Conservation (phyloP, 2,888 invertebrate genomes). For the Apoda limacodes region DNA sequence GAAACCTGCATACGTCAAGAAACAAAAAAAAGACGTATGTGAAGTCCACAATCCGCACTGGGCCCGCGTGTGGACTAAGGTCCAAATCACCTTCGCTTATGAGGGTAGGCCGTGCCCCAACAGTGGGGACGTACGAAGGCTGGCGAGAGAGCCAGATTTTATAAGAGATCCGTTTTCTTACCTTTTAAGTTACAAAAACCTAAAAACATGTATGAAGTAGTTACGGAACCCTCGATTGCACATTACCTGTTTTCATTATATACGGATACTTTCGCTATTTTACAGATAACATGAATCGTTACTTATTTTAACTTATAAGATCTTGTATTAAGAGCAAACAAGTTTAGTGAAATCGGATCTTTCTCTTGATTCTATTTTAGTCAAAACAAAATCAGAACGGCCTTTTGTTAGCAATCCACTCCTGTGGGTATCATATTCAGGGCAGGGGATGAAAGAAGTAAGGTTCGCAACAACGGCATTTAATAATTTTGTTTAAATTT, state of each 20-base stretch:
- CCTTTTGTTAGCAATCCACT: slow-evolving; percentile 62
- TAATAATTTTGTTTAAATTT: not conserved
- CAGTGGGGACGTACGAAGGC: no score
- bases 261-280: no score
- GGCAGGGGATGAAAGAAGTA: slow-evolving; percentile 38
- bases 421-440: slow-evolving; percentile 55
- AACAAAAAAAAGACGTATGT: no score
- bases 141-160: no score
- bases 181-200: slow-evolving; percentile 11
- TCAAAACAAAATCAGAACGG: slow-evolving; percentile 64
- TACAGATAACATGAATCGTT: not conserved
- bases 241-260: no score
- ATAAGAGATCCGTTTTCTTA: slow-evolving; percentile 1
- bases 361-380: slow-evolving; percentile 45
- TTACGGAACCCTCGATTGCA: not conserved
- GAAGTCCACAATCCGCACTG: no score
- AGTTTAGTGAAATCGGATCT: slow-evolving; percentile 54
- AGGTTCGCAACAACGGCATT: slow-evolving; percentile 23
- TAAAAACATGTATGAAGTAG: not conserved
- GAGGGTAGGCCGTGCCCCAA: no score
- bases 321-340: slow-evolving; percentile 19
- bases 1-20: no score
- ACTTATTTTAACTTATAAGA: no score
- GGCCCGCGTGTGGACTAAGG: no score
- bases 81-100: no score